phyloP scores from a whole-genome alignment of 2,113 vertebrate genomes.

The Megaptera novaeangliae region DNA sequence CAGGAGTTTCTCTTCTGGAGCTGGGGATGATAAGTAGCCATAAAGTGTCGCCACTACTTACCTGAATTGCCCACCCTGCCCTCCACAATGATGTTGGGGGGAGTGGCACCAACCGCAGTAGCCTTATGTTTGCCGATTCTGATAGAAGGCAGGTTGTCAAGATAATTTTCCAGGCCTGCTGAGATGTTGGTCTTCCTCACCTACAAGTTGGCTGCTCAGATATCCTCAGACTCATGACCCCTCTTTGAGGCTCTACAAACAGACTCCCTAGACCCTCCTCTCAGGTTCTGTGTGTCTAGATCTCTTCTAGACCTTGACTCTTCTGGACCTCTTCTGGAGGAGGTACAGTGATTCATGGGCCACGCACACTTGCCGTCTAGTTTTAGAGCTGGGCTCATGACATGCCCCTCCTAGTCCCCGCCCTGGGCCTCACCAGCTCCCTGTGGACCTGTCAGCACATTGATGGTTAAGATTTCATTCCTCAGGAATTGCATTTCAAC shows the following conservation, averaged over 20 bases:
- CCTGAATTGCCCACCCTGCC: no score
- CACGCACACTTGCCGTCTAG: rapidly evolving
- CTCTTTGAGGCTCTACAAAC: neutral
- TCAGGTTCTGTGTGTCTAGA: rapidly evolving
- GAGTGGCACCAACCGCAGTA: neutral
- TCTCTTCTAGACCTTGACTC: neutral
- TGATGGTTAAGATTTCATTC: neutral
- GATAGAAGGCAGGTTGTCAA: no score
- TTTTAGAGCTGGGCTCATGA: neutral
- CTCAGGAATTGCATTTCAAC: neutral
- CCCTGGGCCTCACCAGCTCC: neutral
- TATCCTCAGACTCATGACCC: neutral
- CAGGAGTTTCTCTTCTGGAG: neutral
- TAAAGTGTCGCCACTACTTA: neutral
- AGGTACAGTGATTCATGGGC: neutral
- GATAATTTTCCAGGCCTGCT: neutral
- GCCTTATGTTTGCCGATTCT: neutral
- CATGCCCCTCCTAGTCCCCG: neutral
- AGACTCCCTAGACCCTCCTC: neutral
- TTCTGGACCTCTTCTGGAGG: neutral
- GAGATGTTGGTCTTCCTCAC: neutral
- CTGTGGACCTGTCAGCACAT: neutral
- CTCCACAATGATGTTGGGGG: neutral
- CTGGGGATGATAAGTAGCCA: neutral
- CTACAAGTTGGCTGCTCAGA: neutral